phyloP scores from a whole-genome alignment of 2,888 invertebrate species.

The Zygogramma bicolorata region DNA sequence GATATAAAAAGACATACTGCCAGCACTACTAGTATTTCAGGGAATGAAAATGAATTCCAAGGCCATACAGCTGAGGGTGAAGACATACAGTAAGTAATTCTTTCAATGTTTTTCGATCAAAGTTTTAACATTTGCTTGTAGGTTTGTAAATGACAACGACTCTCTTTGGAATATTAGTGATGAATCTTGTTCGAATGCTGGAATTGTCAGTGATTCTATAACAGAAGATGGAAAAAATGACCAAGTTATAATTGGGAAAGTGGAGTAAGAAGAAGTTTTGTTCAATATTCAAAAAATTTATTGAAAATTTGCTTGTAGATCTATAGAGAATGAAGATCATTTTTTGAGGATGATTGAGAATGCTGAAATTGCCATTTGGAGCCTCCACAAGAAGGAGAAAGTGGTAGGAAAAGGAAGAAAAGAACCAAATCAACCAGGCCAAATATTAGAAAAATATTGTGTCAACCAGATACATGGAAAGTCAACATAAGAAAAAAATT shows the following conservation, averaged over 20 bases:
- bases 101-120: not conserved
- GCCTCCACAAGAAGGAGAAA: not conserved
- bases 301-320: not conserved
- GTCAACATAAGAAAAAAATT: slow-evolving; percentile 12
- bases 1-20: not conserved
- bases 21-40: no score
- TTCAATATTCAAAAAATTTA: not conserved
- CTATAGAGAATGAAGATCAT: not conserved
- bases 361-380: not conserved
- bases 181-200: not conserved
- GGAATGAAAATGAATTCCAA: not conserved
- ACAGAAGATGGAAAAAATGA: not conserved
- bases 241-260: not conserved
- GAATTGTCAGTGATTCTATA: not conserved
- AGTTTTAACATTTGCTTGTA: not conserved
- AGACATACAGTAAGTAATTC: not conserved
- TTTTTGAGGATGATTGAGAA: not conserved
- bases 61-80: not conserved
- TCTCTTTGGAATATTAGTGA: no score
- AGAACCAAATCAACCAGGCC: not conserved
- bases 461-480: slow-evolving; percentile 20
- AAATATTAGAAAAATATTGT: slow-evolving; percentile 9
- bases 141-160: not conserved
- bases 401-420: not conserved
- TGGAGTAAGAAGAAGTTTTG: not conserved